Percentiles rank a stretch among this genome's conserved stretches.
phyloP scores from a whole-genome alignment of 2,888 invertebrate genomes.

The Napeogenes sylphis region DNA sequence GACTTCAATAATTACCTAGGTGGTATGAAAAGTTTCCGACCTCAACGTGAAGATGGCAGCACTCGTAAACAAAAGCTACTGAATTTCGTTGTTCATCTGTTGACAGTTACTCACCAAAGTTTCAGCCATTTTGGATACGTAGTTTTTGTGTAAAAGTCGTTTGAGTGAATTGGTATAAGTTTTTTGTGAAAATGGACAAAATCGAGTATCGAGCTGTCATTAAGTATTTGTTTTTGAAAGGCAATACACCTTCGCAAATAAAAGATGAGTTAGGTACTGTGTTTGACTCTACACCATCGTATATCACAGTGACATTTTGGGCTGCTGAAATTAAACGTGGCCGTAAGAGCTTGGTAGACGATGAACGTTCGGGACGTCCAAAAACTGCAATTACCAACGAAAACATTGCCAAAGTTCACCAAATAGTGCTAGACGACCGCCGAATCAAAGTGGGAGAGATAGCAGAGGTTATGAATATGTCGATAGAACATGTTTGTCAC shows the following conservation, averaged over 20 bases:
- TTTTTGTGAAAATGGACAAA: too few relatives aligned
- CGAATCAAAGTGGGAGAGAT: conserved; percentile 25
- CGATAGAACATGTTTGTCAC: too few relatives aligned
- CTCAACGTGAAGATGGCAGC: too few relatives aligned
- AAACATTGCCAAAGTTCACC: conserved; percentile 11
- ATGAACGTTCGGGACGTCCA: conserved; percentile 30
- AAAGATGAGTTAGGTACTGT: conserved; percentile 28
- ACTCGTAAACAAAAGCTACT: too few relatives aligned
- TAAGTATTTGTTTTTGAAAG: too few relatives aligned
- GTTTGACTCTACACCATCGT: conserved; percentile 25
- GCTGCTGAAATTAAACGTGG: conserved; percentile 33
- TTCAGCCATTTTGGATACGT: conserved; percentile 11
- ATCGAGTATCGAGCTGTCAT: conserved; percentile 19
- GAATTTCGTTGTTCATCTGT: too few relatives aligned
- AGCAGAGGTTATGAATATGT: too few relatives aligned
- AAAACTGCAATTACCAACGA: too few relatives aligned
- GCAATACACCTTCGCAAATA: conserved; percentile 14
- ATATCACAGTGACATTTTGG: conserved; percentile 30
- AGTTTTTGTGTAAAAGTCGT: conserved; percentile 16
- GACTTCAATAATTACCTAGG: too few relatives aligned
- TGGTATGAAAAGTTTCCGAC: too few relatives aligned
- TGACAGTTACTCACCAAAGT: too few relatives aligned
- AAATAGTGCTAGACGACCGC: conserved; percentile 15
- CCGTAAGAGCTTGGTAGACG: conserved; percentile 29
- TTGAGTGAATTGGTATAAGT: conserved; percentile 14